A percentile compares a stretch with the other conserved stretches of the same genome.
Evolutionary conservation across 2,888 invertebrate species (phyloP).

Genomic region (Fabriciana adippe): DNA sequence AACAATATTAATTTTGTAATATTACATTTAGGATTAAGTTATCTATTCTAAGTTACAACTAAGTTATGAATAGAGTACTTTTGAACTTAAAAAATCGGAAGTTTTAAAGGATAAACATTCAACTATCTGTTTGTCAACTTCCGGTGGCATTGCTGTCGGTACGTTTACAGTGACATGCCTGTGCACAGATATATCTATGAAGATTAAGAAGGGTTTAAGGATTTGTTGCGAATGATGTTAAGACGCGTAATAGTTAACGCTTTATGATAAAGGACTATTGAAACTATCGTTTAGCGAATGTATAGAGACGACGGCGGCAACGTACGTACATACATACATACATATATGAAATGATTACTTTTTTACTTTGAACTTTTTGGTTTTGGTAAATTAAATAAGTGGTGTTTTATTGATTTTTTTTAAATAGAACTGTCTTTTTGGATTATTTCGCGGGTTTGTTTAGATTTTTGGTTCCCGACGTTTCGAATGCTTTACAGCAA

Average conservation of each 20-base stretch:
- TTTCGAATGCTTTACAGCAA: too few species aligned
- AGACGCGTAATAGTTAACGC: neutral
- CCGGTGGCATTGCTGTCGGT: constrained; percentile 6
- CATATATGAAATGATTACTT: too few species aligned
- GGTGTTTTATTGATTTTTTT: too few species aligned
- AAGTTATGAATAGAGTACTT: neutral
- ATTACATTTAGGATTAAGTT: too few species aligned
- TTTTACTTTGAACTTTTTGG: too few species aligned
- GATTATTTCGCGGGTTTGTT: too few species aligned
- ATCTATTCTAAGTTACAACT: neutral
- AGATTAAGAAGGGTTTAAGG: constrained; percentile 21
- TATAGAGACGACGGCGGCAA: too few species aligned
- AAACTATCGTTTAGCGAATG: neutral
- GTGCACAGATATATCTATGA: constrained; percentile 33
- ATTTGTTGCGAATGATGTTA: neutral
- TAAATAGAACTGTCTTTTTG: too few species aligned
- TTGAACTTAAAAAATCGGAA: constrained; percentile 9
- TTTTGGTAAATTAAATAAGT: too few species aligned
- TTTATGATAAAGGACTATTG: neutral
- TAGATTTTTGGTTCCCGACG: too few species aligned
- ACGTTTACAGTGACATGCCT: neutral
- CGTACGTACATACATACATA: too few species aligned
- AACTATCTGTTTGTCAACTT: constrained; percentile 2
- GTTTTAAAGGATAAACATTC: constrained; percentile 8
- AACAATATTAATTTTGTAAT: too few species aligned